These are phyloP conservation scores for Peromyscus maniculatus DNA, from an alignment of 2,113 vertebrate species.

Conservation along the genomic window DNA sequence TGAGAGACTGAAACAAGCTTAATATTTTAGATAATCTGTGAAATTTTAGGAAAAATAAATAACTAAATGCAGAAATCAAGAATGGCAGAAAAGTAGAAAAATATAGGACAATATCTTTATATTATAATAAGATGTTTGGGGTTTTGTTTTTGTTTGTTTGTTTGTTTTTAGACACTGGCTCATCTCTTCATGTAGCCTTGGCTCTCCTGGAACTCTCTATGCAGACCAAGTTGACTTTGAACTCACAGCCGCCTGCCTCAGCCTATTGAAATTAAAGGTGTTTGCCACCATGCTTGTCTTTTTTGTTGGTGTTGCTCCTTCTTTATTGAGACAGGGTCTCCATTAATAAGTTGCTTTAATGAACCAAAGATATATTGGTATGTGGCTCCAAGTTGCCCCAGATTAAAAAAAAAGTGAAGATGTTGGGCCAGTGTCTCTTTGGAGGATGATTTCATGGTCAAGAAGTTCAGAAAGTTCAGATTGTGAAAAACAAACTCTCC, in stretches of 20 bases:
- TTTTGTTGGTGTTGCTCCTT: not conserved
- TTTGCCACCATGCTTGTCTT: not conserved
- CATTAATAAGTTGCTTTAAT: not conserved
- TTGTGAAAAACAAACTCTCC: slow-evolving; percentile 52
- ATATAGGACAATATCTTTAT: not conserved
- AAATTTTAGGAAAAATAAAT: slow-evolving; percentile 16
- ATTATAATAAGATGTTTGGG: not conserved
- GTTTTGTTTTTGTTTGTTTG: not conserved
- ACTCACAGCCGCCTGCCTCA: not conserved
- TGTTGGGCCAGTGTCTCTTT: not conserved
- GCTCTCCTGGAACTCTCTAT: not conserved
- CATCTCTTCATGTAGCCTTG: not conserved
- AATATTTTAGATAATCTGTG: slow-evolving; percentile 26
- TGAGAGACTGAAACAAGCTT: not conserved
- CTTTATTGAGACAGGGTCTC: not conserved
- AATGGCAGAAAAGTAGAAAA: not conserved
- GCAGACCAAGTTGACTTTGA: not conserved
- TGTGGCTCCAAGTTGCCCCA: not conserved
- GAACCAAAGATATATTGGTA: not conserved
- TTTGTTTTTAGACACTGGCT: not conserved
- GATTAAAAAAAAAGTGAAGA: slow-evolving; percentile 52
- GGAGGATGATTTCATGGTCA: not conserved
- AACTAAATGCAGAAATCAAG: slow-evolving; percentile 11
- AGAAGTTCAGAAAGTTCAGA: slow-evolving; percentile 21
- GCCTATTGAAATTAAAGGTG: not conserved